Conservation (phyloP, 2,113 vertebrate genomes). For the Ramphastos sulfuratus region DNA sequence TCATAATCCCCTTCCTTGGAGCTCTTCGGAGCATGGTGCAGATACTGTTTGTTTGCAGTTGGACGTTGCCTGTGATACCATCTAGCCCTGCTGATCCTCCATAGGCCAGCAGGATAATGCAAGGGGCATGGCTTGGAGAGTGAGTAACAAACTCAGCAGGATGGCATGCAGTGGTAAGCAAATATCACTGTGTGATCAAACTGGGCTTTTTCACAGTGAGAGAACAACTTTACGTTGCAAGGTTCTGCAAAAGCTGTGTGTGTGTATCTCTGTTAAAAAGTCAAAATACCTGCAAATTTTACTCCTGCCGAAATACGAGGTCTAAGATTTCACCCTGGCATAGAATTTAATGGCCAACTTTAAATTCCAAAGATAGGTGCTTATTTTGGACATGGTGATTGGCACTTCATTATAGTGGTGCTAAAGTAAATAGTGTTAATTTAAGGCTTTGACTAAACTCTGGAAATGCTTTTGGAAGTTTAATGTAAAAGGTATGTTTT, state of each 20-base stretch:
- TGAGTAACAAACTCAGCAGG: neutral
- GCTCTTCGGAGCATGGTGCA: neutral
- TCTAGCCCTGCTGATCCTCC: neutral
- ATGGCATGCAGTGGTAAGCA: neutral
- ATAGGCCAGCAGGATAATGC: neutral
- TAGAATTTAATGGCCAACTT: slow-evolving; percentile 16
- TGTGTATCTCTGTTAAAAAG: neutral
- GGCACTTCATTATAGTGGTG: slow-evolving; percentile 46
- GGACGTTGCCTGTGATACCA: neutral
- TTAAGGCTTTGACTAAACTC: slow-evolving; percentile 41
- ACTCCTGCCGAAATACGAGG: neutral
- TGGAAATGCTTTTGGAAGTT: slow-evolving; percentile 48
- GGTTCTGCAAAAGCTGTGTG: neutral
- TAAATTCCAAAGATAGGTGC: slow-evolving; percentile 52
- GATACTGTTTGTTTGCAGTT: no score
- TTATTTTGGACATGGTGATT: slow-evolving; percentile 64
- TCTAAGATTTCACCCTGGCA: slow-evolving; percentile 43
- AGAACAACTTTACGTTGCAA: neutral
- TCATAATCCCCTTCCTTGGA: neutral
- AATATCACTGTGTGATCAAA: neutral
- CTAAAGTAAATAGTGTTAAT: slow-evolving; percentile 62
- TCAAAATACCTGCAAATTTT: slow-evolving; percentile 18
- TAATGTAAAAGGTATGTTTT: slow-evolving; percentile 51
- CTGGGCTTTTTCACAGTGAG: neutral
- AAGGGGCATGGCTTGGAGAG: neutral